A percentile compares a stretch with the other conserved stretches of the same genome.
phyloP scores from a whole-genome alignment of 1,140 invertebrate genomes.

The Rhagoletis pomonella region DNA sequence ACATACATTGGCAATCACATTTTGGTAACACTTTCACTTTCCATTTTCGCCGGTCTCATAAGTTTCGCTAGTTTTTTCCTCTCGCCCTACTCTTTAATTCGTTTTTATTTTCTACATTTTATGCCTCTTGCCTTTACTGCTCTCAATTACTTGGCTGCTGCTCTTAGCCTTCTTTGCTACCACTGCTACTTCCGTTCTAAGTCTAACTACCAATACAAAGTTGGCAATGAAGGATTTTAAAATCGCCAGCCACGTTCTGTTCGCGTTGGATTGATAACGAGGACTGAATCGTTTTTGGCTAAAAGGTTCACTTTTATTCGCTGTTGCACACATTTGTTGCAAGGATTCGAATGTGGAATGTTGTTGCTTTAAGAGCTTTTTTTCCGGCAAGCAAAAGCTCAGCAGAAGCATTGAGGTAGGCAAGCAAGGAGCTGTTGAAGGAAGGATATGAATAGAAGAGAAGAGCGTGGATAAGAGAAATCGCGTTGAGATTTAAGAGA shows the following conservation, averaged over 20 bases:
- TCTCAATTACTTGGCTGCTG: not conserved
- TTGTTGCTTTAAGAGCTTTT: not conserved
- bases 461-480: not conserved
- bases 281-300: constrained; percentile 15
- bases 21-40: constrained; percentile 13
- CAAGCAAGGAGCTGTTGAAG: no score
- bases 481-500: not conserved
- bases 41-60: constrained; percentile 27
- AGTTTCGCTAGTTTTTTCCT: not conserved
- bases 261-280: constrained; percentile 46
- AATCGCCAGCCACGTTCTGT: constrained; percentile 22
- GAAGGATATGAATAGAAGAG: no score
- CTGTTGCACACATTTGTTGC: not conserved
- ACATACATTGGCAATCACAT: not conserved
- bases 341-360: not conserved
- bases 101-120: not conserved
- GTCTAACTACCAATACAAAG: not conserved
- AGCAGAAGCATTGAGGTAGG: not conserved
- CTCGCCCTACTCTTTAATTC: not conserved
- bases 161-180: not conserved
- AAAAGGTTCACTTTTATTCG: constrained; percentile 23
- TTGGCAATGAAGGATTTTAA: not conserved
- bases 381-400: not conserved
- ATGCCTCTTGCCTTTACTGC: not conserved
- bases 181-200: constrained; percentile 8